Conservation (phyloP, 2,888 invertebrate genomes). For the Trichacis sp. region DNA sequence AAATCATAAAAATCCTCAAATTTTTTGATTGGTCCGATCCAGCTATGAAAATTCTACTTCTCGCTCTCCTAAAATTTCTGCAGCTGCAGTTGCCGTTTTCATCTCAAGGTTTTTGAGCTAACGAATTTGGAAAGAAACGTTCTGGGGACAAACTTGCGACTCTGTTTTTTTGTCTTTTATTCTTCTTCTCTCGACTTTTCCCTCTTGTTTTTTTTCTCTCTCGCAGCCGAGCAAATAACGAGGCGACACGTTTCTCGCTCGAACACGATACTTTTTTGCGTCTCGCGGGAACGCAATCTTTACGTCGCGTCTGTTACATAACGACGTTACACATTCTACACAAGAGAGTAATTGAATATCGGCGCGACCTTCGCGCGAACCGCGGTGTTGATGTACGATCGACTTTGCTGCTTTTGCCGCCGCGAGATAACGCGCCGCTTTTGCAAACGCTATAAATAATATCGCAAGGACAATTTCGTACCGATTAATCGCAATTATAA, state of each 20-base stretch:
- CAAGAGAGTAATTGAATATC: slow-evolving; percentile 40
- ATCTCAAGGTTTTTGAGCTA: too few relatives aligned
- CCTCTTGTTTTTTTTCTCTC: too few relatives aligned
- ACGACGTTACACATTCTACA: slow-evolving; percentile 26
- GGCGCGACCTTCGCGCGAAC: slow-evolving; percentile 33
- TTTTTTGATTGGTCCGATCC: too few relatives aligned
- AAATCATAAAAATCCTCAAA: too few relatives aligned
- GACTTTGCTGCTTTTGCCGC: neutral
- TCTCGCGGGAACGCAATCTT: neutral
- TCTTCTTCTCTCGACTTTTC: too few relatives aligned
- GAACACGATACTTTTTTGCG: neutral
- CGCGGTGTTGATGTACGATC: slow-evolving; percentile 23
- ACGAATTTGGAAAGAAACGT: too few relatives aligned
- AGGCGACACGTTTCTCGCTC: neutral
- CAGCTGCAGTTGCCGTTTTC: too few relatives aligned
- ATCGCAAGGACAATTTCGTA: neutral
- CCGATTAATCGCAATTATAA: neutral
- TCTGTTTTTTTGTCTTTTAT: too few relatives aligned
- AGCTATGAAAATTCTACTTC: too few relatives aligned
- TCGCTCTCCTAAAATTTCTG: too few relatives aligned
- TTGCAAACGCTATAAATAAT: neutral
- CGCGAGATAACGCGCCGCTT: neutral
- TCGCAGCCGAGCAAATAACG: too few relatives aligned
- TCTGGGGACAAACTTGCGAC: too few relatives aligned
- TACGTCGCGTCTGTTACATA: slow-evolving; percentile 21